Evolutionary conservation across 2,113 vertebrate species (phyloP).

Genomic region (Chunga burmeisteri): DNA sequence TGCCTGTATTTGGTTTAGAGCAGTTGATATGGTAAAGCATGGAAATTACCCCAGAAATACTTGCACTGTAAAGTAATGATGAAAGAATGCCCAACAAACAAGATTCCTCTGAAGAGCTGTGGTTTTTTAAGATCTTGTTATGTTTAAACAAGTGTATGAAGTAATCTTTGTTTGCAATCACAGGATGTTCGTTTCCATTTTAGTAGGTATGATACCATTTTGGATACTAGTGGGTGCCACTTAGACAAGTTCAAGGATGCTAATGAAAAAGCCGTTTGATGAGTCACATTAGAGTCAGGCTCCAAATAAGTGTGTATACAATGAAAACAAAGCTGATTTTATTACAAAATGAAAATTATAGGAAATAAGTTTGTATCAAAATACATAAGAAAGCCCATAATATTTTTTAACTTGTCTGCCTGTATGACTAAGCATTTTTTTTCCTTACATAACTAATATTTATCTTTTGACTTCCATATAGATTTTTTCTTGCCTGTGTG

Average conservation of each 20-base stretch:
- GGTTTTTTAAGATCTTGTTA: neutral
- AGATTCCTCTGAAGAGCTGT: neutral
- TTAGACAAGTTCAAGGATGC: constrained; percentile 3
- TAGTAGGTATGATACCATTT: neutral
- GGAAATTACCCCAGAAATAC: neutral
- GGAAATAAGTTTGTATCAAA: neutral
- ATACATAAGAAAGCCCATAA: neutral
- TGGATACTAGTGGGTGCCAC: neutral
- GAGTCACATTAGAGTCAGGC: neutral
- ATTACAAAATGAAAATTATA: neutral
- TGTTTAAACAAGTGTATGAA: constrained; percentile 20
- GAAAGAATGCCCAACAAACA: neutral
- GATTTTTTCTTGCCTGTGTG: neutral
- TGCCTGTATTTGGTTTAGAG: neutral
- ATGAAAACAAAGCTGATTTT: neutral
- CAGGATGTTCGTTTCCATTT: constrained; percentile 35
- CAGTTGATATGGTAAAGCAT: neutral
- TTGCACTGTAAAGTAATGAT: neutral
- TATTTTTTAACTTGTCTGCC: neutral
- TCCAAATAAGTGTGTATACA: neutral
- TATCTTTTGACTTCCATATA: neutral
- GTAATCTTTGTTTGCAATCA: neutral
- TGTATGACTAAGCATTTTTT: neutral
- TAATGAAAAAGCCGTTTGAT: neutral
- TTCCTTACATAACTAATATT: neutral